Percentiles rank a stretch among this genome's conserved stretches.
Evolutionary conservation across 2,113 vertebrate genomes (phyloP).

Genomic region (Scortum barcoo): DNA sequence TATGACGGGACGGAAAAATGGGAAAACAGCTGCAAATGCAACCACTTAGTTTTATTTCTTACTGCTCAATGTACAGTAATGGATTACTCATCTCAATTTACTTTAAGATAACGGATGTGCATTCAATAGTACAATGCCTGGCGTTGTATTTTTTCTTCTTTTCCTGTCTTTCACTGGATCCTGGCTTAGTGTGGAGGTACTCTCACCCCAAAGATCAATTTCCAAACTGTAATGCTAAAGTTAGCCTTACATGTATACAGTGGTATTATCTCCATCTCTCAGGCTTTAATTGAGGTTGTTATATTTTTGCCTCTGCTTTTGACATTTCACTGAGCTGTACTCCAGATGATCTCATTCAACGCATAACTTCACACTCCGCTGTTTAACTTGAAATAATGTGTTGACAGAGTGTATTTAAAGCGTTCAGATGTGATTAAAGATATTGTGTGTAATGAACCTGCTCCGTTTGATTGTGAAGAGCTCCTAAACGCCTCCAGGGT

Average conservation of each 20-base stretch:
- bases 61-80: not conserved
- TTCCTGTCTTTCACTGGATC: not conserved
- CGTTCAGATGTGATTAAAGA: constrained; percentile 11
- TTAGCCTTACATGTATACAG: not conserved
- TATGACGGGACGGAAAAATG: too few species aligned
- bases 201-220: not conserved
- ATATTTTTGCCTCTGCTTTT: not conserved
- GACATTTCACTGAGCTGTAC: not conserved
- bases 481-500: constrained; percentile 13
- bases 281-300: not conserved
- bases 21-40: not conserved
- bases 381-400: constrained; percentile 1
- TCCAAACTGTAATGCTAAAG: not conserved
- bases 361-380: not conserved
- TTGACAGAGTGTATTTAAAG: constrained; percentile 7
- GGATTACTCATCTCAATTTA: too few species aligned
- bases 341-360: constrained; percentile 3
- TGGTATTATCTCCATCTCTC: not conserved
- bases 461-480: not conserved
- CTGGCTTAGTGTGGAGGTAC: not conserved
- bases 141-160: not conserved
- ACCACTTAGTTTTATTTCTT: not conserved
- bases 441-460: constrained; percentile 16
- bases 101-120: too few species aligned
- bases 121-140: not conserved